A percentile compares a stretch with the other conserved stretches of the same genome.
phyloP scores from a whole-genome alignment of 2,797 vertebrate species.

The Spinibarbus caldwelli region DNA sequence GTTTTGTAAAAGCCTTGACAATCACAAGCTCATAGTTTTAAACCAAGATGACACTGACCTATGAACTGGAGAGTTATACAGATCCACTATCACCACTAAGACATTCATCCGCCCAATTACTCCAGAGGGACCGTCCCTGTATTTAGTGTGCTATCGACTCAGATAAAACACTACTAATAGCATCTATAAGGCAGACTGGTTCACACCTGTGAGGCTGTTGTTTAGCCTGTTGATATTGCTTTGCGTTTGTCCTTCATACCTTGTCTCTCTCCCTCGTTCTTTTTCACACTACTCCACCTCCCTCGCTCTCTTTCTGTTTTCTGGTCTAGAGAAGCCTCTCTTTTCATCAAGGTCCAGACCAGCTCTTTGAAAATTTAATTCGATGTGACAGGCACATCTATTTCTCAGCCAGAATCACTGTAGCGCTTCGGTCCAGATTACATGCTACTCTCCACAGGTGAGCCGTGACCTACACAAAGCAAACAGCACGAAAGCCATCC shows the following conservation, averaged over 20 bases:
- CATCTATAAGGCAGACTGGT: background rate
- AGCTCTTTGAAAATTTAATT: conserved; percentile 66
- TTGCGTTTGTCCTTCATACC: conserved; percentile 13
- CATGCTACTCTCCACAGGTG: conserved; percentile 62
- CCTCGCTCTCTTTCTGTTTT: conserved; percentile 22
- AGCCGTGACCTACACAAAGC: conserved; percentile 50
- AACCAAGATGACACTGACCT: conserved; percentile 18
- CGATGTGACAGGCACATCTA: conserved; percentile 70
- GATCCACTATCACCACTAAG: background rate
- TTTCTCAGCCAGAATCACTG: conserved; percentile 57
- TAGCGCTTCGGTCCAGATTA: conserved; percentile 55
- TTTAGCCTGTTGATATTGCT: conserved; percentile 22
- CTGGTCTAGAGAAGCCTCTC: conserved; percentile 20
- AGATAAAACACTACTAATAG: conserved; percentile 21
- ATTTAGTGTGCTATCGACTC: conserved; percentile 24
- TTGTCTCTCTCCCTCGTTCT: background rate
- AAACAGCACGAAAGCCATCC: conserved; percentile 39
- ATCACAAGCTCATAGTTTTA: background rate
- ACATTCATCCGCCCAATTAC: background rate
- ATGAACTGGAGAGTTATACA: conserved; percentile 7
- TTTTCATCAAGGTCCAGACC: conserved; percentile 14
- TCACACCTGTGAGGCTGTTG: conserved; percentile 18
- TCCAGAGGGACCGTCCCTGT: background rate
- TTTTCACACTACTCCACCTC: background rate
- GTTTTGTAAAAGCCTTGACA: background rate